phyloP scores from a whole-genome alignment of 2,888 invertebrate genomes.

The Polydrusus tereticollis region DNA sequence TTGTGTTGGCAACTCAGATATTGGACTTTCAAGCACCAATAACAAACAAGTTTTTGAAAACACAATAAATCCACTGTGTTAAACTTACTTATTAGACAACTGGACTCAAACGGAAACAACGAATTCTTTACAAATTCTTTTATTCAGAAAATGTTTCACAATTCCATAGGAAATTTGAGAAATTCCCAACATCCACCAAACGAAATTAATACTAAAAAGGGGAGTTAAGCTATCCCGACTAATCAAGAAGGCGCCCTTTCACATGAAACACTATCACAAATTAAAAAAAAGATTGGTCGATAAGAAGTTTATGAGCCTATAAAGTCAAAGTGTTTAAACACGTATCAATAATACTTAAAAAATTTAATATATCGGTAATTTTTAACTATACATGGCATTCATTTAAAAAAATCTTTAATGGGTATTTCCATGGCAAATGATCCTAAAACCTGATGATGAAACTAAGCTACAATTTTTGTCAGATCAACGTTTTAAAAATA shows the following conservation, averaged over 20 bases:
- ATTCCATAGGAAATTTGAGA: not conserved
- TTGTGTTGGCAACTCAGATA: too few relatives aligned
- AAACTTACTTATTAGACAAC: too few relatives aligned
- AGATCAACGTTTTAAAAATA: constrained; percentile 1
- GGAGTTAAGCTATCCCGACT: not conserved
- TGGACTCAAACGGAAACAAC: not conserved
- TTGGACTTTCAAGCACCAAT: too few relatives aligned
- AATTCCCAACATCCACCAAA: not conserved
- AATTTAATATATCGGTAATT: too few relatives aligned
- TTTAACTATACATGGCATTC: not conserved
- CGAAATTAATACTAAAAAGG: constrained; percentile 4
- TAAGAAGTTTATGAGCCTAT: too few relatives aligned
- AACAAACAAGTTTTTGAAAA: too few relatives aligned
- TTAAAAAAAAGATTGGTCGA: not conserved
- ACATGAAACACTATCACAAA: not conserved
- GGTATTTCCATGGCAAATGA: too few relatives aligned
- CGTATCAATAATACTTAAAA: too few relatives aligned
- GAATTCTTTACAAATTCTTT: not conserved
- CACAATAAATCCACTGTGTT: too few relatives aligned
- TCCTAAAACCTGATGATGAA: not conserved
- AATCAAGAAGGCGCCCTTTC: not conserved
- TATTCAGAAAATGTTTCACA: not conserved
- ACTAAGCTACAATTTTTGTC: constrained; percentile 8
- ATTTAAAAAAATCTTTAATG: not conserved
- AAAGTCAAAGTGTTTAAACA: too few relatives aligned